Percentiles rank a stretch among this genome's conserved stretches.
phyloP scores from a whole-genome alignment of 2,113 vertebrate genomes.

The Poeciliopsis turrubarensis region DNA sequence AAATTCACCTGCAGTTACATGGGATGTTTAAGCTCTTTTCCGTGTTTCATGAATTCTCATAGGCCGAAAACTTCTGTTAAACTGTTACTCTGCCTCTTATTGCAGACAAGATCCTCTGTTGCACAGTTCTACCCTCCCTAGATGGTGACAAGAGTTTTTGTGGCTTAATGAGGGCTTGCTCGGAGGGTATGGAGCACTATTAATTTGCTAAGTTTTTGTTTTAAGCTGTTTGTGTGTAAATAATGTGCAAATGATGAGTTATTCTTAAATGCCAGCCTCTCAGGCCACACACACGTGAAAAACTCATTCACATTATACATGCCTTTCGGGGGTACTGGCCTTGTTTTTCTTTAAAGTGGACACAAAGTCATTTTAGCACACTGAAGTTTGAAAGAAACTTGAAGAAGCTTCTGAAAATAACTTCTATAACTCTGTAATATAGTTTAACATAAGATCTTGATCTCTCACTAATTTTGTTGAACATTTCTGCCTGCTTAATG shows the following conservation, averaged over 20 bases:
- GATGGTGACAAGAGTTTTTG: slow-evolving; percentile 24
- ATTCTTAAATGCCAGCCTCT: slow-evolving; percentile 29
- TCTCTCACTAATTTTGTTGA: no score
- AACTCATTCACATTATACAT: slow-evolving; percentile 40
- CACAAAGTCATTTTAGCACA: slow-evolving; percentile 54
- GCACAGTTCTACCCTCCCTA: slow-evolving; percentile 12
- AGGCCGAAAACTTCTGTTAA: not conserved
- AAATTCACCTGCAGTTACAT: not conserved
- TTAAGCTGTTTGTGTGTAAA: slow-evolving; percentile 67
- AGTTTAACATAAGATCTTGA: no score
- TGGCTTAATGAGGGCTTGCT: slow-evolving; percentile 57
- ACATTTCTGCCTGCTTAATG: no score
- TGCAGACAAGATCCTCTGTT: slow-evolving; percentile 27
- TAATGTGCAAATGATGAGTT: slow-evolving; percentile 64
- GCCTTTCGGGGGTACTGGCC: slow-evolving; percentile 57
- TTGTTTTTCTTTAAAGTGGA: slow-evolving; percentile 63
- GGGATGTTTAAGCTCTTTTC: slow-evolving; percentile 19
- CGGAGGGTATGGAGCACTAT: slow-evolving; percentile 33
- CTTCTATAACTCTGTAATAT: no score
- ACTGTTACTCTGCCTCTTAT: slow-evolving; percentile 16
- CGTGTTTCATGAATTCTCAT: not conserved
- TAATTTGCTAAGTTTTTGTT: slow-evolving; percentile 70
- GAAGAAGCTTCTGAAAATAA: no score
- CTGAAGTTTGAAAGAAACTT: not conserved
- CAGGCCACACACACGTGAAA: slow-evolving; percentile 55